Percentiles rank a stretch among this genome's conserved stretches.
Evolutionary conservation across 1,140 invertebrate species (phyloP).

Genomic region (Papilio helenus): DNA sequence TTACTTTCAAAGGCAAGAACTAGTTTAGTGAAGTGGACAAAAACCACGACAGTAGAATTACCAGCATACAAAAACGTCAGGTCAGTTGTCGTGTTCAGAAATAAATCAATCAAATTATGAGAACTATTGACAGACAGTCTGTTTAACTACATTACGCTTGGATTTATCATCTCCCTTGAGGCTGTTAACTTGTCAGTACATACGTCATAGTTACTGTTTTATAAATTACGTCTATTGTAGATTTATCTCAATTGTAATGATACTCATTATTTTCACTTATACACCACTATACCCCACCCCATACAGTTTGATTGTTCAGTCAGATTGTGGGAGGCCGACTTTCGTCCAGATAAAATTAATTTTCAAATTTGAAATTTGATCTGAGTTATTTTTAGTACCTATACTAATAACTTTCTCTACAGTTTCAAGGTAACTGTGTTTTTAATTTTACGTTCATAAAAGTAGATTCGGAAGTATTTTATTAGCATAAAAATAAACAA

Average conservation of each 20-base stretch:
- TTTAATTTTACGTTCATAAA: too few species aligned
- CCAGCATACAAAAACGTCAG: neutral
- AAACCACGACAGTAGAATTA: constrained; percentile 17
- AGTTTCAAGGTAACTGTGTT: too few species aligned
- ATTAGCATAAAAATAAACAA: too few species aligned
- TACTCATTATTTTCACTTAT: neutral
- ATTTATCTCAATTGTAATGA: neutral
- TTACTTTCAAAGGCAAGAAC: neutral
- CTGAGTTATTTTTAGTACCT: too few species aligned
- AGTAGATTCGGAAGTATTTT: too few species aligned
- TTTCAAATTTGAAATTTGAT: too few species aligned
- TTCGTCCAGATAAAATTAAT: too few species aligned
- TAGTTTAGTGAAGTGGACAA: neutral
- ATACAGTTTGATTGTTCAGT: too few species aligned
- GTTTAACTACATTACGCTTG: constrained; percentile 22
- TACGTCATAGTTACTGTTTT: neutral
- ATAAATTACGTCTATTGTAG: neutral
- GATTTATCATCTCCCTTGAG: neutral
- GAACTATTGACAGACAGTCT: constrained; percentile 28
- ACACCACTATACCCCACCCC: too few species aligned
- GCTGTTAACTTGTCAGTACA: neutral
- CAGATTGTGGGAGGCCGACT: too few species aligned
- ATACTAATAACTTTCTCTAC: too few species aligned
- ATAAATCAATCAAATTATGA: constrained; percentile 28
- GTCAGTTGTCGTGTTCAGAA: constrained; percentile 21